phyloP scores from a whole-genome alignment of 2,113 vertebrate genomes.

The Hydrolagus affinis region DNA sequence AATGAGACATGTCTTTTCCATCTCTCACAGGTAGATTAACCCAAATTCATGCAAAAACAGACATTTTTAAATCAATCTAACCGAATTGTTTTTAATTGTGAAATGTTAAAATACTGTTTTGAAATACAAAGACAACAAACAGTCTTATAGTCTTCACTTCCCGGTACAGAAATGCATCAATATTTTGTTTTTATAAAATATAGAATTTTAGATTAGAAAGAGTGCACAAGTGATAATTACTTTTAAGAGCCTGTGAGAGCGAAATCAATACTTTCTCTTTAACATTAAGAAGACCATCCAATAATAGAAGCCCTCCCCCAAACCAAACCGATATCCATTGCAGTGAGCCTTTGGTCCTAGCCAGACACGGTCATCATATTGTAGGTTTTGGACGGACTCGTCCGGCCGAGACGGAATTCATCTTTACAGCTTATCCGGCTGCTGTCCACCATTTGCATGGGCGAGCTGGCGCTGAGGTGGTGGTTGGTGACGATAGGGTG shows the following conservation, averaged over 20 bases:
- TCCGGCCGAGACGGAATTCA: constrained; percentile 89
- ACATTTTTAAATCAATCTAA: background rate
- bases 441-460: constrained; percentile 83
- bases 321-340: constrained; percentile 60
- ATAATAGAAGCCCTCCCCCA: constrained; percentile 51
- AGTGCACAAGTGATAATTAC: constrained; percentile 5
- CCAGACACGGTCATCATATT: constrained; percentile 99
- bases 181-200: background rate
- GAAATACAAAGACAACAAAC: background rate
- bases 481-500: constrained; percentile 61
- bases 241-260: constrained; percentile 8
- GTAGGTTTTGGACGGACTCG: constrained; percentile 94
- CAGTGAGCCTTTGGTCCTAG: constrained; percentile 58
- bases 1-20: constrained; percentile 1
- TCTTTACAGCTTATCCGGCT: constrained; percentile 98
- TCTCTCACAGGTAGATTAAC: constrained; percentile 10
- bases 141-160: constrained; percentile 12
- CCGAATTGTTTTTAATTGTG: constrained; percentile 6
- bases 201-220: constrained; percentile 19
- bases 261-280: background rate
- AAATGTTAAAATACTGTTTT: constrained; percentile 26
- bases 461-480: constrained; percentile 35
- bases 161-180: background rate
- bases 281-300: background rate
- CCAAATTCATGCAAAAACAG: background rate